Evolutionary conservation across 2,797 vertebrate genomes (phyloP), one percentile per base, ranked within the genome.

Genomic region (Pelodytes ibericus): DNA sequence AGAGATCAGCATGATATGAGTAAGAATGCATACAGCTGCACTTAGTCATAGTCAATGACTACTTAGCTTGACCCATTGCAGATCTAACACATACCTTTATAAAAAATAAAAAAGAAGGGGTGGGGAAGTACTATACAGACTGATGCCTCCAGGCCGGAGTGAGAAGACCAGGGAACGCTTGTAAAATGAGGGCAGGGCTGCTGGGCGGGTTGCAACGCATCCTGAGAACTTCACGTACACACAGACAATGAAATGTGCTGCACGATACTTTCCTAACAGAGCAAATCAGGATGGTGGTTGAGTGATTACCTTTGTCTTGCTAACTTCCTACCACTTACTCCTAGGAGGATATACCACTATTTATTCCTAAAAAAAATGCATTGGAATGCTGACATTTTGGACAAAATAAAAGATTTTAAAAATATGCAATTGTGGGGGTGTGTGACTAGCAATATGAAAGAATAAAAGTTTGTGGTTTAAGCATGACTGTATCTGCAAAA

Each of bases 131-230:
- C 33, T 27, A 36, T 60, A 65, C n/a, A 64, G 60, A 71, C 75
- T 71, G 68, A 44, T 77, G 75, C 69, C 69, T 77, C 4, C 36
- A 64, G 75, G 75, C 25, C 47, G 31, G 41, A 63, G 27, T 13
- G 53, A 64, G 49, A 36, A 65, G 49, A 62, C 56, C 36, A 66
- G 51, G 69, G 75, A 71, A 72, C 27, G 75, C 75, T 77, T 77
- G 68, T 60, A 77, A 72, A 77, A 8, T 27, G 18, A 33, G 51
- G 75, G 69, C 36, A 49, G 68, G 75, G 61, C 75, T 39, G 39
- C 68, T 30, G 39, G 41, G 53, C 75, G 61, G 61, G 75, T 72
- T 72, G 13, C 10, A 71, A 65, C 75, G 27, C 20, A 60, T 71
- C 69, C 20, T 11, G 9, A 65, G 53, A 72, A 72, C 39, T 60